These are phyloP conservation scores for Timema cristinae DNA, from an alignment of 2,888 invertebrate species.

Conservation along the genomic window DNA sequence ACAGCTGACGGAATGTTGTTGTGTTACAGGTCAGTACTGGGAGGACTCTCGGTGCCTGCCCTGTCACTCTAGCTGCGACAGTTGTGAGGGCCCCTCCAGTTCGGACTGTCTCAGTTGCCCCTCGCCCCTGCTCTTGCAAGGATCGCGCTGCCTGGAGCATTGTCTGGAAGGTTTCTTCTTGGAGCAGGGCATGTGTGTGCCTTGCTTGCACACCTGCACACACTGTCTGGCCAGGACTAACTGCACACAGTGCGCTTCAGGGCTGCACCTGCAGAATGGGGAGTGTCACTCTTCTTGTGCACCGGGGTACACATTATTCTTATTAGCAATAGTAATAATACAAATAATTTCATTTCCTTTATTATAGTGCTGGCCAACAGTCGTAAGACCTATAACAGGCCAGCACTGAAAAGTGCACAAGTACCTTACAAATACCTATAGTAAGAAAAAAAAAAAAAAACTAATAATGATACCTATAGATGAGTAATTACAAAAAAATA, in stretches of 20 bases:
- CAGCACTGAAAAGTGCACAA: too few relatives aligned
- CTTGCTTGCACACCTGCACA: slow-evolving; percentile 75
- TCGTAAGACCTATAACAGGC: too few relatives aligned
- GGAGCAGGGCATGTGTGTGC: slow-evolving; percentile 68
- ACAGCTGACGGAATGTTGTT: slow-evolving; percentile 32
- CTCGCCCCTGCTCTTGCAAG: slow-evolving; percentile 66
- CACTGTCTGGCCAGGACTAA: slow-evolving; percentile 74
- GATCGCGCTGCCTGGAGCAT: slow-evolving; percentile 67
- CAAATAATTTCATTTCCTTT: too few relatives aligned
- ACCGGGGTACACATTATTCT: slow-evolving; percentile 50
- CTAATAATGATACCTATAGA: background rate
- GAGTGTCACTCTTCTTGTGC: slow-evolving; percentile 78
- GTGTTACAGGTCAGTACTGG: slow-evolving; percentile 58
- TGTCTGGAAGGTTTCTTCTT: slow-evolving; percentile 74
- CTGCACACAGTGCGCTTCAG: slow-evolving; percentile 73
- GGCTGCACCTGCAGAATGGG: slow-evolving; percentile 75
- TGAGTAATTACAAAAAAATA: background rate
- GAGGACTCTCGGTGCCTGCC: slow-evolving; percentile 63
- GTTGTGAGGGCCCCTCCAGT: slow-evolving; percentile 75
- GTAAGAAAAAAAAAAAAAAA: background rate
- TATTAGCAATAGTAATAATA: background rate
- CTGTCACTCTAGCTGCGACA: slow-evolving; percentile 75
- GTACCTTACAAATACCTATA: too few relatives aligned
- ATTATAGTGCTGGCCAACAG: too few relatives aligned
- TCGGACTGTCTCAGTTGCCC: slow-evolving; percentile 67